These are phyloP conservation scores for Taeniopygia guttata DNA, from an alignment of 2,797 vertebrate genomes.

Conservation along the genomic window DNA sequence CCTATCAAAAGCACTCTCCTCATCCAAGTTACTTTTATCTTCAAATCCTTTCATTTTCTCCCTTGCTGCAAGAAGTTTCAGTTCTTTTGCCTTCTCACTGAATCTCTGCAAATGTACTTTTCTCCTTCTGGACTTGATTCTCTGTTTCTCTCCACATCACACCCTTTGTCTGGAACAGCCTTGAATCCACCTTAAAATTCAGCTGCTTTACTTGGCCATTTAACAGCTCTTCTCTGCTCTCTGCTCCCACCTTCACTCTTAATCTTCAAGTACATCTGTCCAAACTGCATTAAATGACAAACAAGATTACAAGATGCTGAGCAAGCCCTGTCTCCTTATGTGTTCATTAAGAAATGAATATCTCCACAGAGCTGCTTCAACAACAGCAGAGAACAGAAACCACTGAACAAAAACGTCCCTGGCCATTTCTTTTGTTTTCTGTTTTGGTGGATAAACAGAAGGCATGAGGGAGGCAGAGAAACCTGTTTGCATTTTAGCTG, in stretches of 20 bases:
- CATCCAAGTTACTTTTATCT: background rate
- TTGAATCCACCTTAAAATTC: constrained; percentile 27
- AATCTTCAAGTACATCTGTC: constrained; percentile 34
- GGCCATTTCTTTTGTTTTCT: background rate
- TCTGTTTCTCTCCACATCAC: background rate
- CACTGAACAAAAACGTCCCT: background rate
- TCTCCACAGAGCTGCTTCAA: background rate
- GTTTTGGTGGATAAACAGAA: constrained; percentile 24
- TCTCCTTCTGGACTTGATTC: background rate
- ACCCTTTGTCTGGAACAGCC: background rate
- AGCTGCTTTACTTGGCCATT: constrained; percentile 26
- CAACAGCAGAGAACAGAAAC: background rate
- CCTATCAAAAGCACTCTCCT: background rate
- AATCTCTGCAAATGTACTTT: background rate
- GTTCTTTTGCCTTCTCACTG: background rate
- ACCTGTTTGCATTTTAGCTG: background rate
- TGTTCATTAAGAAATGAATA: background rate
- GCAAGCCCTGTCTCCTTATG: background rate
- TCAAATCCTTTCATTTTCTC: background rate
- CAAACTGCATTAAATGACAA: constrained; percentile 39
- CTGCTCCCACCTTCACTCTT: constrained; percentile 20
- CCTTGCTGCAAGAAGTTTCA: background rate
- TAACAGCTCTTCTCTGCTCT: constrained; percentile 6
- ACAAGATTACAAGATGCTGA: background rate
- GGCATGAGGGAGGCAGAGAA: background rate